These are phyloP conservation scores for Ephialtes manifestator DNA, from an alignment of 2,888 invertebrate genomes.

Conservation along the genomic window DNA sequence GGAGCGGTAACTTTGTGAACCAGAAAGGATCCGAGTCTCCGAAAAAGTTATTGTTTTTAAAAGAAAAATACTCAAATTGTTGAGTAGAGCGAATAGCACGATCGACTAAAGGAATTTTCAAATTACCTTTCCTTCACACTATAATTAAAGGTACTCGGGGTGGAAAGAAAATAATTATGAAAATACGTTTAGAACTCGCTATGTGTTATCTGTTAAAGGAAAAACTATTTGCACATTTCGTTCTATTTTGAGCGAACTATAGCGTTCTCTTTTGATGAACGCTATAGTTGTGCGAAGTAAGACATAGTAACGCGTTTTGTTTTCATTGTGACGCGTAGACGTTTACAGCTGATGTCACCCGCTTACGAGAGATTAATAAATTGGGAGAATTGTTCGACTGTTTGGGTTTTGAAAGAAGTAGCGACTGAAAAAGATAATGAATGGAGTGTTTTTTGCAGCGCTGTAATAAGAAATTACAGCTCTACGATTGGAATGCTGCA, in stretches of 20 bases:
- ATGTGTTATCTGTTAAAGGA: background rate
- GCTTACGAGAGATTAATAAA: background rate
- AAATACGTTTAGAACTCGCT: constrained; percentile 4
- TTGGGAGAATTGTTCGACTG: background rate
- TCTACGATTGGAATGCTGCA: no score
- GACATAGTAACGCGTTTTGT: background rate
- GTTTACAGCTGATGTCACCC: background rate
- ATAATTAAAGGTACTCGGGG: constrained; percentile 26
- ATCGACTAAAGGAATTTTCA: background rate
- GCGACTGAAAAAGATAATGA: no score
- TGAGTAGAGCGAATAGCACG: background rate
- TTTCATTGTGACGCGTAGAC: constrained; percentile 5
- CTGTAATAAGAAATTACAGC: no score
- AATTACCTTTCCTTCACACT: background rate
- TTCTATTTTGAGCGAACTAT: no score
- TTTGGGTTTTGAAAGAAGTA: background rate
- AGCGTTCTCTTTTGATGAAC: no score
- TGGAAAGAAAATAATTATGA: constrained; percentile 7
- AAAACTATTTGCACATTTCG: constrained; percentile 10
- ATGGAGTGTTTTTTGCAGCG: no score
- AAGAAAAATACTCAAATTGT: constrained; percentile 55
- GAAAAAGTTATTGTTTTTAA: constrained; percentile 27
- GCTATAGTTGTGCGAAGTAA: no score
- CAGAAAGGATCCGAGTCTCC: constrained; percentile 25
- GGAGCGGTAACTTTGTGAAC: constrained; percentile 13